phyloP scores from a whole-genome alignment of 2,113 vertebrate species.

The Phaetusa simplex region DNA sequence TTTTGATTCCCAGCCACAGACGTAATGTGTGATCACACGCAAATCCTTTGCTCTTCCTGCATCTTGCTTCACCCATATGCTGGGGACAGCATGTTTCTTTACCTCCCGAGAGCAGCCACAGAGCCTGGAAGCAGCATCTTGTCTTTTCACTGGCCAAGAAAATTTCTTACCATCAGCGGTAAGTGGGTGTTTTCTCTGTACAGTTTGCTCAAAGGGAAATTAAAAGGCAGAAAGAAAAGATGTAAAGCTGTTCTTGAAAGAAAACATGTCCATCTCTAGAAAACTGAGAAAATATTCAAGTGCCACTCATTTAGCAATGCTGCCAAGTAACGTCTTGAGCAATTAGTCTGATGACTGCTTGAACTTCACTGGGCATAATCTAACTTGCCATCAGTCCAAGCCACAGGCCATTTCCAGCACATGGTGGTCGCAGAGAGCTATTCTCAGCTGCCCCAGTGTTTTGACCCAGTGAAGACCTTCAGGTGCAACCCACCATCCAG shows the following conservation, averaged over 20 bases:
- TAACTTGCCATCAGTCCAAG: not conserved
- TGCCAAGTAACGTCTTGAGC: not conserved
- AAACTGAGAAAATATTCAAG: conserved; percentile 23
- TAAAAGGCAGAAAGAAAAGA: conserved; percentile 36
- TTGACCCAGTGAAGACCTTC: not conserved
- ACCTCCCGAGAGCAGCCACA: not conserved
- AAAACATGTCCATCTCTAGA: not conserved
- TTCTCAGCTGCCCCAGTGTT: not conserved
- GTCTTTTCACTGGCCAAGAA: conserved; percentile 38
- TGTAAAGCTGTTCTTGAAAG: conserved; percentile 5
- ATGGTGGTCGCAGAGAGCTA: not conserved
- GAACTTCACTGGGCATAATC: not conserved
- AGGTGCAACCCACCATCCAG: not conserved
- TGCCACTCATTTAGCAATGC: not conserved
- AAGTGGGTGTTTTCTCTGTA: conserved; percentile 37
- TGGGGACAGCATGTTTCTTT: not conserved
- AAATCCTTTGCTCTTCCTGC: not conserved
- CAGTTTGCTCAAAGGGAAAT: not conserved
- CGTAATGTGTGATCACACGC: not conserved
- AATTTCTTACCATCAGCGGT: conserved; percentile 28
- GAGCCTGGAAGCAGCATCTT: conserved; percentile 19
- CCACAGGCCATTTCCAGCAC: not conserved
- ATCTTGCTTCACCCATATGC: not conserved
- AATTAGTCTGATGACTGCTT: not conserved
- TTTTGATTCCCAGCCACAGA: not conserved